Evolutionary conservation across 2,888 invertebrate genomes (phyloP).

Genomic region (Steinernema hermaphroditum): DNA sequence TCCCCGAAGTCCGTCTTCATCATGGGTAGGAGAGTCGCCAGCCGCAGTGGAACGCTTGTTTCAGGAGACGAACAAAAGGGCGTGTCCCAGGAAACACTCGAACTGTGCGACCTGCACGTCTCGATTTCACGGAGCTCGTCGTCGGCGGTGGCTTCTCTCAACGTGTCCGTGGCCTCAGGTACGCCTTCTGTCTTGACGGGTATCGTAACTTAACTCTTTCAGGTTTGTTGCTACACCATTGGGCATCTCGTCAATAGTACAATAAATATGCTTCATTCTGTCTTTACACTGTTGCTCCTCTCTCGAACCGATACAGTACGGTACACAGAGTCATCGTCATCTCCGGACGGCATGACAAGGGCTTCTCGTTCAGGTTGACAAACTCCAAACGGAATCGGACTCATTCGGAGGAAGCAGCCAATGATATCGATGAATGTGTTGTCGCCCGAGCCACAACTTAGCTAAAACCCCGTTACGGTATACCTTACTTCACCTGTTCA

Average conservation of each 20-base stretch:
- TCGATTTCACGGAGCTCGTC: slow-evolving; percentile 33
- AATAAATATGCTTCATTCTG: too few species aligned
- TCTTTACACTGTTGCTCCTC: too few species aligned
- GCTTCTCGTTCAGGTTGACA: too few species aligned
- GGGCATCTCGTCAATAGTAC: background rate
- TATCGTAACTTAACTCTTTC: background rate
- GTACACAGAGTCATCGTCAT: too few species aligned
- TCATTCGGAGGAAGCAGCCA: background rate
- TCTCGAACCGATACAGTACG: too few species aligned
- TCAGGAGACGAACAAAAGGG: slow-evolving; percentile 41
- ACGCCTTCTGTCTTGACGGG: background rate
- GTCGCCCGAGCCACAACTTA: too few species aligned
- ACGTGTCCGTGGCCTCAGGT: slow-evolving; percentile 46
- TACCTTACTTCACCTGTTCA: too few species aligned
- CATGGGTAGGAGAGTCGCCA: too few species aligned
- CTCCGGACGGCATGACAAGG: too few species aligned
- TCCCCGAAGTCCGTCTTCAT: slow-evolving; percentile 32
- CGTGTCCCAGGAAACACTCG: slow-evolving; percentile 34
- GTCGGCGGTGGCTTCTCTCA: slow-evolving; percentile 40
- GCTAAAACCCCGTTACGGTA: too few species aligned
- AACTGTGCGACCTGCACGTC: slow-evolving; percentile 39
- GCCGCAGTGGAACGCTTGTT: background rate
- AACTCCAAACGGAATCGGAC: too few species aligned
- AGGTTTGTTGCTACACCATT: background rate
- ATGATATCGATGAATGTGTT: too few species aligned